Evolutionary conservation across 2,797 vertebrate species (phyloP).

Genomic region (Xerus rutilus): DNA sequence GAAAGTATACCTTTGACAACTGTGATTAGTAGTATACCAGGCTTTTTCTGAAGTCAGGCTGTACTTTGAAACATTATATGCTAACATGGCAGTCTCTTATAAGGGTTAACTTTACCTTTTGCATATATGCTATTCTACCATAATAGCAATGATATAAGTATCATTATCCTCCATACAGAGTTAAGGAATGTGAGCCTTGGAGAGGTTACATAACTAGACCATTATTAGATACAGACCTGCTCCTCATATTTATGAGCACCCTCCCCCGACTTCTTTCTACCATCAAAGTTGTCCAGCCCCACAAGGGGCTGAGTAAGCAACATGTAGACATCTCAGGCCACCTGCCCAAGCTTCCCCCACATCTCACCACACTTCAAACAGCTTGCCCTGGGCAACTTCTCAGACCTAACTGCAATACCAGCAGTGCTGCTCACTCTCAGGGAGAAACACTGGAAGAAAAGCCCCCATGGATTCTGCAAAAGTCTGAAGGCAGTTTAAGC

Average conservation of each 20-base stretch:
- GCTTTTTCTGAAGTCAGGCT: not conserved
- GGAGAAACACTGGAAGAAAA: not conserved
- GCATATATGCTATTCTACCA: not conserved
- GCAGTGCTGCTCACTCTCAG: not conserved
- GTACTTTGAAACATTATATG: conserved; percentile 21
- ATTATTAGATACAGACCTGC: not conserved
- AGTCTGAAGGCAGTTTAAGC: not conserved
- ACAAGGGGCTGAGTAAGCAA: not conserved
- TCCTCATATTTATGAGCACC: not conserved
- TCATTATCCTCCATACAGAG: not conserved
- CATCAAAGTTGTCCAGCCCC: not conserved
- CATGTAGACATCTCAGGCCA: not conserved
- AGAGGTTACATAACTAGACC: not conserved
- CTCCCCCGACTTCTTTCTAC: not conserved
- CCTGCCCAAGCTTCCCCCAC: not conserved
- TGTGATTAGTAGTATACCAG: not conserved
- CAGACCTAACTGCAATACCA: not conserved
- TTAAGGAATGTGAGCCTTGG: not conserved
- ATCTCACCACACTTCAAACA: not conserved
- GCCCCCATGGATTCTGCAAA: not conserved
- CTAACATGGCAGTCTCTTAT: not conserved
- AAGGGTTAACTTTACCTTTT: not conserved
- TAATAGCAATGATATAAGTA: not conserved
- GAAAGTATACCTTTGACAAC: not conserved
- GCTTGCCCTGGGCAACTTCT: not conserved